Conservation (phyloP, 2,797 vertebrate genomes). For the Mus caroli region DNA sequence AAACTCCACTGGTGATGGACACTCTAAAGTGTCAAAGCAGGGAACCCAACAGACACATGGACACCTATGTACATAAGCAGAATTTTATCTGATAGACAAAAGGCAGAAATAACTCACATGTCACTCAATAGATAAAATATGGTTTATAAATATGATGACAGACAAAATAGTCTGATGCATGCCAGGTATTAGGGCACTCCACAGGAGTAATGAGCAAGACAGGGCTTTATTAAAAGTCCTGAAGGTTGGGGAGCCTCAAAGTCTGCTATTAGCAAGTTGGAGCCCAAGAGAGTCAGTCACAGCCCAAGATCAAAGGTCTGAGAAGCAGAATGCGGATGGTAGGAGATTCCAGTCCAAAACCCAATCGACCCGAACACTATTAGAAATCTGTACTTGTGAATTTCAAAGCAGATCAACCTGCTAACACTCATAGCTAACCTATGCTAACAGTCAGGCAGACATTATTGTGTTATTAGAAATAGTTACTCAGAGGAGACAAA, state of each 20-base stretch:
- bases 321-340: background rate
- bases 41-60: background rate
- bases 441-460: background rate
- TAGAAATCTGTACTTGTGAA: background rate
- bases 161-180: background rate
- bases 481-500: background rate
- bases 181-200: background rate
- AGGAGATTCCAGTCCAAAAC: background rate
- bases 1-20: background rate
- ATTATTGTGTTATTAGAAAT: background rate
- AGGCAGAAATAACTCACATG: background rate
- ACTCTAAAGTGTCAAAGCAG: background rate
- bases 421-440: background rate
- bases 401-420: background rate
- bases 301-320: background rate
- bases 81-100: background rate
- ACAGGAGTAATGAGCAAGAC: background rate
- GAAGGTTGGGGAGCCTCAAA: background rate
- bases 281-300: background rate
- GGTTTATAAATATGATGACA: background rate
- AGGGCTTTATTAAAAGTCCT: background rate
- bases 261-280: background rate
- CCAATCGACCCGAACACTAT: background rate
- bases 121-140: background rate
- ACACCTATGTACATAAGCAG: background rate